Evolutionary conservation across 2,888 invertebrate genomes (phyloP).

Genomic region (Acrobasis suavella): DNA sequence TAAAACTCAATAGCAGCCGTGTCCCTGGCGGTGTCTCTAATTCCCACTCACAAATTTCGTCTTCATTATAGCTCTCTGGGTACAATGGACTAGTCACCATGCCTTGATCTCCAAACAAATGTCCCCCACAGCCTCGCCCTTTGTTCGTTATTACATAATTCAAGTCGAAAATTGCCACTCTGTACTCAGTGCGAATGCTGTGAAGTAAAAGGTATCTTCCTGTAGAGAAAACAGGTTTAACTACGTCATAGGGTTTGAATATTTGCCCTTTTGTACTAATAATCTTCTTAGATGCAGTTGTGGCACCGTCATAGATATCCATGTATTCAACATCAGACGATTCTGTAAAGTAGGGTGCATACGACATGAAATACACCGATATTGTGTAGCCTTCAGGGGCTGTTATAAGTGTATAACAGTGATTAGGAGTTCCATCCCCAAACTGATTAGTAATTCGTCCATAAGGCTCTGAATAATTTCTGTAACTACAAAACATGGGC

Average conservation of each 20-base stretch:
- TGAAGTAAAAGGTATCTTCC: background rate
- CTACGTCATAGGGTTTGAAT: background rate
- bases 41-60: background rate
- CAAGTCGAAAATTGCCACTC: background rate
- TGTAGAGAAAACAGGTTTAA: background rate
- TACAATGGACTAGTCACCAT: background rate
- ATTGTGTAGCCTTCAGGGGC: background rate
- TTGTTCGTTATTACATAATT: background rate
- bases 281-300: background rate
- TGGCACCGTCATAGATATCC: background rate
- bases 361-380: background rate
- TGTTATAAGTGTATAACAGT: background rate
- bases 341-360: background rate
- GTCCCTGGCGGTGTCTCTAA: background rate
- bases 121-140: background rate
- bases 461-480: background rate
- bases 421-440: background rate
- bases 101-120: background rate
- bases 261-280: background rate
- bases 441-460: background rate
- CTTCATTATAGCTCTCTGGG: background rate
- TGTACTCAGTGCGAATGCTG: background rate
- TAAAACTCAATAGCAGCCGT: background rate
- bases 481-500: background rate
- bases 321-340: background rate